Base-by-base conservation (phyloP, 1,140 invertebrate genomes). In the Lepidurus packardi region DNA sequence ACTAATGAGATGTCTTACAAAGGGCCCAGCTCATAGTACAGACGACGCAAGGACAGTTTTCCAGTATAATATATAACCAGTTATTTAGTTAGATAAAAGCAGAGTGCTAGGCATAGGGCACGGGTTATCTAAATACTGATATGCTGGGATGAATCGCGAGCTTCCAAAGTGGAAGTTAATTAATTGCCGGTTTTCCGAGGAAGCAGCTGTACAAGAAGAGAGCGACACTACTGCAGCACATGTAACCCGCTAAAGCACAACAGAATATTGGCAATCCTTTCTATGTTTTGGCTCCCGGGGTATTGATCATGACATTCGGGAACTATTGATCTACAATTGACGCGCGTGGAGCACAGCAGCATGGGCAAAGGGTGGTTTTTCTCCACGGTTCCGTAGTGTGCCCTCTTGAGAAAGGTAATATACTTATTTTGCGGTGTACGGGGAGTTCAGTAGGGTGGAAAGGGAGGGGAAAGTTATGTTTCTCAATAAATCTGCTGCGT, bases 251-350 rank as follows among this genome's bases (percentile, higher is more conserved):
- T 65, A 65, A 65, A 65, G 21, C 21, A 65, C 53, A 65, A n/a
- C 7, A 65, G 53, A 65, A 65, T 65, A 65, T 65, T 65, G 21
- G 53, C 53, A 65, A 65, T 65, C 53, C 53, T 65, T 65, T 65
- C 53, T 65, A 65, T 65, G 53, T 65, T 65, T 65, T 65, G 53
- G 53, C 53, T 65, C 16, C 53, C 53, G 53, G 53, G 6, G 53
- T 65, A 65, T 65, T 65, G 53, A 65, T 65, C 53, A 65, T 65
- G 53, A 65, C 53, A 65, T 65, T 65, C 9, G 53, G 53, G 53
- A 65, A 65, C 53, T 65, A 65, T 65, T 65, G 53, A 65, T 65
- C 53, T 65, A 65, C 16, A 65, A 65, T 65, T 65, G 53, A 65
- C 53, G 53, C 53, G 53, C 53, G 53, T 65, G 53, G 1, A 65